Percentiles rank a stretch among this genome's conserved stretches.
phyloP scores from a whole-genome alignment of 1,140 invertebrate genomes.

The Drosophila rufa region DNA sequence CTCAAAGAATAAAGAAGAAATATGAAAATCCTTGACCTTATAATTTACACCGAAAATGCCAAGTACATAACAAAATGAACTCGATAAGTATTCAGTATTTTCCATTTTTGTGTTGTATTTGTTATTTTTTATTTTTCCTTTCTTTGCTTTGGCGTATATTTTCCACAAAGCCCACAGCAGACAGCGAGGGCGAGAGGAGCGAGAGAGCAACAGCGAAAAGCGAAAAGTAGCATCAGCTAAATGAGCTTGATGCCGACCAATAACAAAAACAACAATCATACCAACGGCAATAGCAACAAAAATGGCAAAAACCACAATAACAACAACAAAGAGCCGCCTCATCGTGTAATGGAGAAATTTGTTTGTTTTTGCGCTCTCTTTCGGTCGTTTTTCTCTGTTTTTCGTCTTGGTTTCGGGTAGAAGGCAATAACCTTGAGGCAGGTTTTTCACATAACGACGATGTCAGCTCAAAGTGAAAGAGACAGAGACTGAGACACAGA shows the following conservation, averaged over 20 bases:
- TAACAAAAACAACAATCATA: constrained; percentile 13
- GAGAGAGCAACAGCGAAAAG: constrained; percentile 23
- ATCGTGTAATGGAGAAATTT: constrained; percentile 78
- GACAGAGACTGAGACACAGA: constrained; percentile 1
- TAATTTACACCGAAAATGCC: constrained; percentile 28
- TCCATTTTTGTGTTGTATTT: constrained; percentile 24
- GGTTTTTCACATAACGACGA: constrained; percentile 72
- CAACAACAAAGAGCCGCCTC: constrained; percentile 45
- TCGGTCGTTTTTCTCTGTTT: constrained; percentile 21
- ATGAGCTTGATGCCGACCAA: constrained; percentile 48
- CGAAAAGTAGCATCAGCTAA: constrained; percentile 28
- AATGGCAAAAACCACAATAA: constrained; percentile 26
- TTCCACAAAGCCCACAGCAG: constrained; percentile 20
- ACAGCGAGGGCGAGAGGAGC: not conserved
- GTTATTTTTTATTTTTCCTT: not conserved
- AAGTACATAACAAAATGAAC: constrained; percentile 68
- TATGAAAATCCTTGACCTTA: constrained; percentile 74
- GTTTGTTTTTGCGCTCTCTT: constrained; percentile 69
- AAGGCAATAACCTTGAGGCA: constrained; percentile 82
- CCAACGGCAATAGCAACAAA: not conserved
- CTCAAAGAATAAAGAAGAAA: constrained; percentile 16
- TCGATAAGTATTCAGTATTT: constrained; percentile 65
- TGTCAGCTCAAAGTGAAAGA: constrained; percentile 28
- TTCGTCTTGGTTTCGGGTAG: constrained; percentile 55
- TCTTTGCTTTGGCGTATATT: constrained; percentile 20